These are phyloP conservation scores for Tenrec ecaudatus DNA, from an alignment of 2,113 vertebrate species.

Conservation along the genomic window DNA sequence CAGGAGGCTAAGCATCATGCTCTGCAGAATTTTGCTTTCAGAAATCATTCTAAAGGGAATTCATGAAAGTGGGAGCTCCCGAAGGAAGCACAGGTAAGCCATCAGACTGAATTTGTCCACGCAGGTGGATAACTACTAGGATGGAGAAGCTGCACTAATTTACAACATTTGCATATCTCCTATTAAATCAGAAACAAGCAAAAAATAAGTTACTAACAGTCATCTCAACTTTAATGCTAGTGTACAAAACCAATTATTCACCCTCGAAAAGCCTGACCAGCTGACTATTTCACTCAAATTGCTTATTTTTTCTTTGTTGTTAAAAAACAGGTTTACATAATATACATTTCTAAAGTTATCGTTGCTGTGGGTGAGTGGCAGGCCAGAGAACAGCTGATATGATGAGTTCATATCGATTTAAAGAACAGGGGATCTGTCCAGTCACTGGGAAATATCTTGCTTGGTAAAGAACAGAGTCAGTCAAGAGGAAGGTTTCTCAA, in stretches of 20 bases:
- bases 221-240: neutral
- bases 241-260: neutral
- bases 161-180: neutral
- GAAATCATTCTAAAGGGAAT: conserved; percentile 45
- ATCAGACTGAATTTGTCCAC: neutral
- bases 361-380: neutral
- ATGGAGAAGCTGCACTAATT: neutral
- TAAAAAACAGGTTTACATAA: neutral
- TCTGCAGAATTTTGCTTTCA: conserved; percentile 4
- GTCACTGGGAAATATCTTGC: too few relatives aligned
- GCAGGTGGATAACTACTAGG: neutral
- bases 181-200: neutral
- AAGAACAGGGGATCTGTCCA: neutral
- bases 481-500: too few relatives aligned
- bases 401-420: neutral
- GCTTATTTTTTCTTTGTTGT: neutral
- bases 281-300: neutral
- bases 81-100: neutral
- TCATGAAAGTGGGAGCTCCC: neutral
- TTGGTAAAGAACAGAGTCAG: too few relatives aligned
- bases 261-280: neutral
- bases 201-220: neutral
- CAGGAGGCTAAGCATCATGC: neutral
- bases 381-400: neutral
- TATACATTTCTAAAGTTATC: neutral